Conservation (phyloP, 2,113 vertebrate genomes). For the Cercopithecus mona region DNA sequence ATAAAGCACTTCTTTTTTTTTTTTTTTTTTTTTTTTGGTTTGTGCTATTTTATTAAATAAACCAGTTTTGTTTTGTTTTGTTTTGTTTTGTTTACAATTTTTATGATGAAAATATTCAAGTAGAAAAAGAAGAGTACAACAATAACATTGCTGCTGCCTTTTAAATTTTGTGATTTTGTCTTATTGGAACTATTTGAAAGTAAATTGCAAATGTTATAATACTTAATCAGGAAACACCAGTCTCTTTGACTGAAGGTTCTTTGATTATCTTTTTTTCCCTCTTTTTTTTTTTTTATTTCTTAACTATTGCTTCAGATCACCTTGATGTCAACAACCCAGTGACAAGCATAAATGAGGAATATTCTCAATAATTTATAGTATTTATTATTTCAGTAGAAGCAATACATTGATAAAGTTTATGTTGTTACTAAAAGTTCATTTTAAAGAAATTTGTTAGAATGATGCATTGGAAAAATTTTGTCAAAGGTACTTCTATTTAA, state of each 20-base stretch:
- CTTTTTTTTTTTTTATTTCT: background rate
- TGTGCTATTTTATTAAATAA: background rate
- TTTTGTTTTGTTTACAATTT: background rate
- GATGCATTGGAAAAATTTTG: background rate
- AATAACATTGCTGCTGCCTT: background rate
- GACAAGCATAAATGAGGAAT: background rate
- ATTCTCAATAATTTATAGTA: background rate
- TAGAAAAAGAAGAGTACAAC: background rate
- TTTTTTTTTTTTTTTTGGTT: background rate
- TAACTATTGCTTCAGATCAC: background rate
- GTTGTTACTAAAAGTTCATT: background rate
- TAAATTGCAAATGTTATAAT: no score
- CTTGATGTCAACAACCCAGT: background rate
- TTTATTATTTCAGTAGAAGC: background rate
- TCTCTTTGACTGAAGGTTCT: background rate
- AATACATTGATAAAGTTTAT: background rate
- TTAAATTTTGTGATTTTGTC: background rate
- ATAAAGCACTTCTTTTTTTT: background rate
- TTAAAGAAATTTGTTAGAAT: background rate
- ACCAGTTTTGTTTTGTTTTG: no score
- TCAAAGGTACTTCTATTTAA: background rate
- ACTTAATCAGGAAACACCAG: background rate
- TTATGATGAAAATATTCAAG: background rate
- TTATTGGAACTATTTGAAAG: background rate
- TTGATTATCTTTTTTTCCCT: background rate